Percentiles rank a stretch among this genome's conserved stretches.
phyloP scores from a whole-genome alignment of 2,888 invertebrate genomes.

The Paralinhomoeus sp. region DNA sequence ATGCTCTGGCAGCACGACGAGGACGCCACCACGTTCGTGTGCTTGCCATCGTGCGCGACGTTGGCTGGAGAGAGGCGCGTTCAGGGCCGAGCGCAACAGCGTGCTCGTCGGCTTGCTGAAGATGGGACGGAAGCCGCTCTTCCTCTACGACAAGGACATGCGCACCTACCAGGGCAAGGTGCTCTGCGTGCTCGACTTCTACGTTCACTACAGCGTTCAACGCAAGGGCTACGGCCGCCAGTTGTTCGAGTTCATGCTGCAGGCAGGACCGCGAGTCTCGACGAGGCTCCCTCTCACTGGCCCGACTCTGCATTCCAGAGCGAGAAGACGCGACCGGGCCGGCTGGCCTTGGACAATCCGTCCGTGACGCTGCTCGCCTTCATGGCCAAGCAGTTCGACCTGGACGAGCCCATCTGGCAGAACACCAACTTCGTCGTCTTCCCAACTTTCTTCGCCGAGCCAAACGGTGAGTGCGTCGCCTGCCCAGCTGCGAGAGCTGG shows the following conservation, averaged over 20 bases:
- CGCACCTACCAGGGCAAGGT: slow-evolving; percentile 37
- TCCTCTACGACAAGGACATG: slow-evolving; percentile 34
- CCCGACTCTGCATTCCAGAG: slow-evolving; percentile 2
- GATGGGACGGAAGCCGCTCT: slow-evolving; percentile 66
- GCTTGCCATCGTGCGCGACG: too few relatives aligned
- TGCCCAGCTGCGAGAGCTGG: too few relatives aligned
- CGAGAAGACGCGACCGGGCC: slow-evolving; percentile 9
- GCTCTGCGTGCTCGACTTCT: slow-evolving; percentile 76
- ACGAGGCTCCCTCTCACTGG: too few relatives aligned
- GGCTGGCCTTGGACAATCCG: slow-evolving; percentile 68
- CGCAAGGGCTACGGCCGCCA: slow-evolving; percentile 58
- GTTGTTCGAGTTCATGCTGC: slow-evolving; percentile 67
- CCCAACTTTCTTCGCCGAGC: slow-evolving; percentile 45
- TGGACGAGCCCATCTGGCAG: slow-evolving; percentile 46
- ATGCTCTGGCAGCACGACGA: slow-evolving; percentile 16
- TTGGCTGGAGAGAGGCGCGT: too few relatives aligned
- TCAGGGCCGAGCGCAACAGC: slow-evolving; percentile 9
- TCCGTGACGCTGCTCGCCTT: slow-evolving; percentile 67
- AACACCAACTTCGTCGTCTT: slow-evolving; percentile 69
- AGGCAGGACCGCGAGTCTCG: slow-evolving; percentile 32
- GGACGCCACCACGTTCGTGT: too few relatives aligned
- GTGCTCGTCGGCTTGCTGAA: slow-evolving; percentile 51
- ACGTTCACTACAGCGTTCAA: slow-evolving; percentile 56
- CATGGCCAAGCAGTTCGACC: slow-evolving; percentile 53
- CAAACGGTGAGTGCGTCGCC: too few relatives aligned